These are phyloP conservation scores for Rhadinocentrus ornatus DNA, from an alignment of 2,797 vertebrate genomes.

Conservation along the genomic window DNA sequence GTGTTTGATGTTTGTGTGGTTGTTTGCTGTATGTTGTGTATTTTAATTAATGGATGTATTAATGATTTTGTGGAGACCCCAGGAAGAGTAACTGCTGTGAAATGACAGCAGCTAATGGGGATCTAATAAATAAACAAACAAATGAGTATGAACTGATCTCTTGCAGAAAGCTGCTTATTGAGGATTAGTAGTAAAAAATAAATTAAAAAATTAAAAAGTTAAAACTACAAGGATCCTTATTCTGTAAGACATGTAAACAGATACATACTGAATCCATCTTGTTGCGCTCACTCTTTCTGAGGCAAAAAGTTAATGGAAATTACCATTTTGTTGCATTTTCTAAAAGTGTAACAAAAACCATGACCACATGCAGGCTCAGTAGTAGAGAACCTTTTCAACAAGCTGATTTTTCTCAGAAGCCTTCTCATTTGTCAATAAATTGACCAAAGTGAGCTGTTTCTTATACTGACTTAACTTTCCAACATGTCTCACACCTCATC, in stretches of 20 bases:
- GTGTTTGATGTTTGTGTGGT: too few species aligned
- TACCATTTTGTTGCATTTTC: neutral
- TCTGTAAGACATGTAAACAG: neutral
- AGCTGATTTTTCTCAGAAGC: neutral
- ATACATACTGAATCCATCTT: neutral
- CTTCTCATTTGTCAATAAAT: neutral
- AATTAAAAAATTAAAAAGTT: neutral
- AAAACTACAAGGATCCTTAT: neutral
- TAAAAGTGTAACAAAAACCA: neutral
- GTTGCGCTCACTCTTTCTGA: neutral
- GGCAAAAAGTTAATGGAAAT: neutral
- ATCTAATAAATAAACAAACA: neutral
- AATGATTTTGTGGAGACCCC: too few species aligned
- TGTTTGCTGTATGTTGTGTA: too few species aligned
- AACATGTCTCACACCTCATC: constrained; percentile 5
- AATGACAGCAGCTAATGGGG: too few species aligned
- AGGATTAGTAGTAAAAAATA: constrained; percentile 1
- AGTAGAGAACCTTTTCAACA: neutral
- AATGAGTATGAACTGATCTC: neutral
- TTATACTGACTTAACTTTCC: constrained; percentile 8
- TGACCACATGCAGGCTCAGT: neutral
- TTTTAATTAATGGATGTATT: too few species aligned
- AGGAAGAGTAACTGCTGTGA: too few species aligned
- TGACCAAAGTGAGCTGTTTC: neutral
- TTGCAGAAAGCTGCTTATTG: neutral